A percentile compares a stretch with the other conserved stretches of the same genome.
phyloP scores from a whole-genome alignment of 2,113 vertebrate genomes.

The Prunella himalayana region DNA sequence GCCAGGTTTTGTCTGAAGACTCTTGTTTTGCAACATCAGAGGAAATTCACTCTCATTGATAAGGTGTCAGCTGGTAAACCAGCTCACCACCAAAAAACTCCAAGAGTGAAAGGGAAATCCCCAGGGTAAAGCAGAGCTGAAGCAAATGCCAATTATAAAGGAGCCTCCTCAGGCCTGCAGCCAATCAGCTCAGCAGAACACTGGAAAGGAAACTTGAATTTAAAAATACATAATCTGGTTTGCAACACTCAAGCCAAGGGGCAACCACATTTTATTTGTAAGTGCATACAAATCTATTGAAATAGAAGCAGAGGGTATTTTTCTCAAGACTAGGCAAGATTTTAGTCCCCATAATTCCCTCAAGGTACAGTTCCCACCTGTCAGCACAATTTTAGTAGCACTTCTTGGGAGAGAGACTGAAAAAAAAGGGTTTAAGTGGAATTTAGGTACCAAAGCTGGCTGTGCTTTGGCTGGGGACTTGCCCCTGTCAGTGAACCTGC shows the following conservation, averaged over 20 bases:
- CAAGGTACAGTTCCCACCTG: neutral
- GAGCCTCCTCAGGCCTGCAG: neutral
- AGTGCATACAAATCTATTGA: neutral
- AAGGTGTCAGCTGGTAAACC: constrained; percentile 49
- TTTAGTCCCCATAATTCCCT: neutral
- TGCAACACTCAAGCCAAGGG: constrained; percentile 11
- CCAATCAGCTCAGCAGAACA: constrained; percentile 36
- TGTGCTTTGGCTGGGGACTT: neutral
- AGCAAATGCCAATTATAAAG: constrained; percentile 20
- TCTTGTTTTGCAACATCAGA: constrained; percentile 55
- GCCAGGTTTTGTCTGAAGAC: neutral
- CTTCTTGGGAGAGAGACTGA: neutral
- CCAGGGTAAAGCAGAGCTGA: constrained; percentile 35
- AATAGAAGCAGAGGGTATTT: neutral
- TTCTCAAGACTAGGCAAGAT: neutral
- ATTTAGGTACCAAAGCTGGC: neutral
- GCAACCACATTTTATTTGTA: constrained; percentile 21
- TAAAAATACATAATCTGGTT: constrained; percentile 43
- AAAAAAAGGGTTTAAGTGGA: neutral
- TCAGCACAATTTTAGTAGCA: neutral
- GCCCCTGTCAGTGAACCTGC: neutral
- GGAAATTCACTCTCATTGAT: constrained; percentile 62
- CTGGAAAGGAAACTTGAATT: constrained; percentile 55
- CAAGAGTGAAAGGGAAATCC: constrained; percentile 69
- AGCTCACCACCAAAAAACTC: constrained; percentile 70